These are phyloP conservation scores for Machaerirhynchus nigripectus DNA, from an alignment of 2,113 vertebrate species.

Conservation along the genomic window DNA sequence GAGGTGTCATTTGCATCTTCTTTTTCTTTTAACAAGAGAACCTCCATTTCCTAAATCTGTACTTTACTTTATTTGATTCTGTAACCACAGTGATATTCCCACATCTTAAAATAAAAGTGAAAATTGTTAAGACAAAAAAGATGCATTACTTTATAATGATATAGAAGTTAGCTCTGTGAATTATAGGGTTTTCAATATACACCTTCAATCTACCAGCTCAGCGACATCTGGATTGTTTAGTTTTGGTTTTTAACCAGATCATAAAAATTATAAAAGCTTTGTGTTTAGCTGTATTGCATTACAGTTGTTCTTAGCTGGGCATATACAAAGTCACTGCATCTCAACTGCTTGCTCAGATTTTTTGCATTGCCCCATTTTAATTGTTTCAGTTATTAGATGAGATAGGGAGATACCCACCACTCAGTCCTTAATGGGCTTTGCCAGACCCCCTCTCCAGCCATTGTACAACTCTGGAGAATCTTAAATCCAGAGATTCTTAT, in stretches of 20 bases:
- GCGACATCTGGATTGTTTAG: background rate
- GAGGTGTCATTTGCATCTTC: background rate
- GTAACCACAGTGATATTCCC: background rate
- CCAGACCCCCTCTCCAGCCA: background rate
- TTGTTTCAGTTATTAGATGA: background rate
- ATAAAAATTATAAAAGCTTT: background rate
- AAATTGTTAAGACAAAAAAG: background rate
- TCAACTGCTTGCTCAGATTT: background rate
- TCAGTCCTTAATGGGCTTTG: background rate
- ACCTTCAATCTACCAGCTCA: background rate
- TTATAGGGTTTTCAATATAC: background rate
- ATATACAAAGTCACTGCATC: background rate
- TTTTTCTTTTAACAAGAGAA: background rate
- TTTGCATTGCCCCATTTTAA: background rate
- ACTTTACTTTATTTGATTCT: background rate
- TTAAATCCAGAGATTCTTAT: background rate
- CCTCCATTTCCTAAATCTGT: background rate
- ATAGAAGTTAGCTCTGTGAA: background rate
- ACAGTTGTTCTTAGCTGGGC: background rate
- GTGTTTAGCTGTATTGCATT: background rate
- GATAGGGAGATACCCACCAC: background rate
- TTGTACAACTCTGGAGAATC: background rate
- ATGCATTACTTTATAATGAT: background rate
- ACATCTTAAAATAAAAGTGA: background rate
- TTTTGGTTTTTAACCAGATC: background rate